A percentile compares a stretch with the other conserved stretches of the same genome.
phyloP scores from a whole-genome alignment of 2,113 vertebrate genomes.

The Ailuropoda melanoleuca region DNA sequence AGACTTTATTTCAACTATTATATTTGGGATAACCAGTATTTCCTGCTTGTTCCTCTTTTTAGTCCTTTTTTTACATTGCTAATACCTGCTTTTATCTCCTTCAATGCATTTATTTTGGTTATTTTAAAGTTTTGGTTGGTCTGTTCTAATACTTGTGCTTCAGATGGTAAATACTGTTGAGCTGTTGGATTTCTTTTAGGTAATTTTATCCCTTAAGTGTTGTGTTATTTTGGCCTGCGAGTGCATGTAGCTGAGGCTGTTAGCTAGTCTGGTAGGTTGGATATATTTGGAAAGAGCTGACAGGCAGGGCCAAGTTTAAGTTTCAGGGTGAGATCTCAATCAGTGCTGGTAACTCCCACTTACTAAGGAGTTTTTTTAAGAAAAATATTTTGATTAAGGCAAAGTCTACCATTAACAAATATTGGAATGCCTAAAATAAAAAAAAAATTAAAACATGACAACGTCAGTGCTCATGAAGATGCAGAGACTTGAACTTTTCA shows the following conservation, averaged over 20 bases:
- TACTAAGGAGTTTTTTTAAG: background rate
- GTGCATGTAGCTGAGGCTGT: background rate
- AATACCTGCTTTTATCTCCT: background rate
- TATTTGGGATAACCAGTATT: background rate
- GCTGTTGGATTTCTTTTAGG: background rate
- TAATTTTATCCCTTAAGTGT: background rate
- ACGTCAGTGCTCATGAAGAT: background rate
- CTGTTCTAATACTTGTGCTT: background rate
- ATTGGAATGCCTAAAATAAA: background rate
- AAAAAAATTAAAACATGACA: background rate
- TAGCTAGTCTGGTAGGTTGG: background rate
- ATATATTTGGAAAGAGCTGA: background rate
- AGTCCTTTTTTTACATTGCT: background rate
- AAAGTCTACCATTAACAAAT: background rate
- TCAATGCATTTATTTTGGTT: background rate
- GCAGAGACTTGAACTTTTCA: background rate
- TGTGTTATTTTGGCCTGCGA: background rate
- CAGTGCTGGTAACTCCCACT: background rate
- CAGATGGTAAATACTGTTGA: background rate
- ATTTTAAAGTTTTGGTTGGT: background rate
- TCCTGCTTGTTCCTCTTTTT: background rate
- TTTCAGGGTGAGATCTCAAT: background rate
- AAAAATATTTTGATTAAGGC: background rate
- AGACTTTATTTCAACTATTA: background rate
- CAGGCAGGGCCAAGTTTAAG: background rate